Base-by-base conservation (phyloP, 2,113 vertebrate species). In the Promerops cafer region DNA sequence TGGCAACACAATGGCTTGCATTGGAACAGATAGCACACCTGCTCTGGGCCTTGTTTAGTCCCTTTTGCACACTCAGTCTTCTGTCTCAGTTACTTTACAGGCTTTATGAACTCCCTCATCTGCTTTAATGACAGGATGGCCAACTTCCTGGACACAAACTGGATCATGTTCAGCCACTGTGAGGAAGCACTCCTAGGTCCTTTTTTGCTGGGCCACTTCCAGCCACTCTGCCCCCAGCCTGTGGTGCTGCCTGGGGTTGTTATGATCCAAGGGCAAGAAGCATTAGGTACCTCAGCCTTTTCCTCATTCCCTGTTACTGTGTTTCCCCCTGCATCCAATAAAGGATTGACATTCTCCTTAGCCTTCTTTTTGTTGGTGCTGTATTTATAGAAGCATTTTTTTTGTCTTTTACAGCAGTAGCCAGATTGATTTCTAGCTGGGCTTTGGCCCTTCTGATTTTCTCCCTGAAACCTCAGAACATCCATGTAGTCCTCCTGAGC, bases 71-170 rank as follows among this genome's bases (percentile, higher is more conserved):
- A 8, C 11, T 39, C 16, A 13, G 16, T 30, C n/a, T 76, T 76
- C 47, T 47, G 35, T 90, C 49, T 53, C 66, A 35, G 31, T 52
- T 56, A 13, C 57, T 72, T 71, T 40, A 33, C 47, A 71, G 65
- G 20, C 35, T 81, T 59, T 54, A 50, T 11, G 50, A 61, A 52
- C 24, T 63, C 15, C 22, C 6, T 61, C 44, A 24, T 45, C 27
- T 84, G 7, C 44, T 76, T 66, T 75, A 65, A 50, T 39, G 63
- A 33, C n/a, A 45, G 35, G 39, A 22, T 40, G 31, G 17, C 39
- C 22, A 45, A 2, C 23, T 64, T 71, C 18, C 19, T 69, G 47
- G 54, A 2, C 21, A 7, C 20, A 6, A 0, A 0, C 16, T 30
- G 19, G 40, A 8, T n/a, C 9, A 7, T 4, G 3, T 61, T 49